Evolutionary conservation across 2,888 invertebrate genomes (phyloP), one percentile per base, ranked within the genome.

Genomic region (Pheosia tremula): DNA sequence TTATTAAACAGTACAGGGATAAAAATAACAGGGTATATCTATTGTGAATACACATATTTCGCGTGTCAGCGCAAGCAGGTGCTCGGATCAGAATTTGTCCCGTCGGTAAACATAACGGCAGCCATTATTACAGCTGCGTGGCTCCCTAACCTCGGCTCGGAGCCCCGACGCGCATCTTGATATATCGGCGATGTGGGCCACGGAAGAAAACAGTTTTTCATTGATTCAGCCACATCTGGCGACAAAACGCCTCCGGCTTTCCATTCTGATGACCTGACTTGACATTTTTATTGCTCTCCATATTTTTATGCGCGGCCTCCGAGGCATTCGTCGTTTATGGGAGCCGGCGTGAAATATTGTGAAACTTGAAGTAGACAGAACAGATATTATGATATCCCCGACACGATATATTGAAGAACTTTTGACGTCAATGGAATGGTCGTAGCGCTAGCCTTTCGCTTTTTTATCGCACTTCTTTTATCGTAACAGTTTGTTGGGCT

Each of bases 201-300:
- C 91, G 93, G 80, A 87, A 84, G 86, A 88, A 90, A 93, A 91
- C 92, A 90, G 88, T 93, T 92, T 93, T 92, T 93, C 93, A 93
- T 92, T 91, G 93, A 92, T 91, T 91, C 91, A 87, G 87, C 79
- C 93, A 88, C 93, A 93, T 91, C 93, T 92, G 93, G 93, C 90
- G 89, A 88, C 88, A 87, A 89, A 91, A 91, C 88, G 93, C 92
- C 88, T 85, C 88, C 85, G 87, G 92, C 90, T 89, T 91, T 90
- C 88, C 88, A 87, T 90, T 89, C 90, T 93, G 93, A 93, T 93
- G 93, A 93, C 93, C 92, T 92, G 91, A 93, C 92, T 91, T 93
- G 93, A 92, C 92, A 93, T 92, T 92, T 93, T 93, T 93, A 93
- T 93, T 91, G 90, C 91, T 79, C 78, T 82, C 90, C 88, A 93